These are phyloP conservation scores for Lycia hirtaria DNA, from an alignment of 2,888 invertebrate genomes.

Conservation along the genomic window DNA sequence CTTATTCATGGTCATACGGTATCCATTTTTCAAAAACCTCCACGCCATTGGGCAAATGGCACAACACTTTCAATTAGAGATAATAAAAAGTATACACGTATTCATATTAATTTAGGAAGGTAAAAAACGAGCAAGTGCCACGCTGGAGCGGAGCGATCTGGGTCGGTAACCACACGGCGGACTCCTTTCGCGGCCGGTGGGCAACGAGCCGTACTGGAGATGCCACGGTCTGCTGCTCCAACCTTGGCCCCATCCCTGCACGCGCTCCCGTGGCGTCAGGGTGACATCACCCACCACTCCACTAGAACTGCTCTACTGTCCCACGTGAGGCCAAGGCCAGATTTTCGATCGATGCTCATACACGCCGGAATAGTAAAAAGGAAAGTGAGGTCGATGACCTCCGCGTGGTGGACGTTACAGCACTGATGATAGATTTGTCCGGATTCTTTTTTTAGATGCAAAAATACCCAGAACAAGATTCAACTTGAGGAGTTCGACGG, in stretches of 20 bases:
- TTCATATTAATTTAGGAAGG: constrained; percentile 60
- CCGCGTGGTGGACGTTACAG: constrained; percentile 55
- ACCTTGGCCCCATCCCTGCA: constrained; percentile 78
- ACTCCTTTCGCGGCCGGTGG: constrained; percentile 71
- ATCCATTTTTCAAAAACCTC: constrained; percentile 13
- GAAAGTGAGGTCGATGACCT: constrained; percentile 77
- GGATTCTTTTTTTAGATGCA: constrained; percentile 70
- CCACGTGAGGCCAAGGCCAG: constrained; percentile 69
- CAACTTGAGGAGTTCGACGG: constrained; percentile 50
- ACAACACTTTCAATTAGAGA: constrained; percentile 57
- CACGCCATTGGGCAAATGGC: constrained; percentile 49
- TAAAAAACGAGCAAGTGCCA: constrained; percentile 66
- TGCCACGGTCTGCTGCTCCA: constrained; percentile 77
- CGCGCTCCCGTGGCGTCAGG: constrained; percentile 64
- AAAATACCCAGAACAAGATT: constrained; percentile 61
- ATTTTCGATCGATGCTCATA: constrained; percentile 64
- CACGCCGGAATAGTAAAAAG: constrained; percentile 71
- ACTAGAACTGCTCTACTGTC: constrained; percentile 53
- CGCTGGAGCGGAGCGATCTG: constrained; percentile 67
- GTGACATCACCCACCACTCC: constrained; percentile 71
- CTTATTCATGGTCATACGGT: neutral
- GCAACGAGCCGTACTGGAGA: constrained; percentile 75
- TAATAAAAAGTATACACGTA: constrained; percentile 49
- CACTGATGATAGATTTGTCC: constrained; percentile 68
- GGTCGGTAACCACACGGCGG: constrained; percentile 66